phyloP scores from a whole-genome alignment of 2,888 invertebrate species.

The Agrochola litura region DNA sequence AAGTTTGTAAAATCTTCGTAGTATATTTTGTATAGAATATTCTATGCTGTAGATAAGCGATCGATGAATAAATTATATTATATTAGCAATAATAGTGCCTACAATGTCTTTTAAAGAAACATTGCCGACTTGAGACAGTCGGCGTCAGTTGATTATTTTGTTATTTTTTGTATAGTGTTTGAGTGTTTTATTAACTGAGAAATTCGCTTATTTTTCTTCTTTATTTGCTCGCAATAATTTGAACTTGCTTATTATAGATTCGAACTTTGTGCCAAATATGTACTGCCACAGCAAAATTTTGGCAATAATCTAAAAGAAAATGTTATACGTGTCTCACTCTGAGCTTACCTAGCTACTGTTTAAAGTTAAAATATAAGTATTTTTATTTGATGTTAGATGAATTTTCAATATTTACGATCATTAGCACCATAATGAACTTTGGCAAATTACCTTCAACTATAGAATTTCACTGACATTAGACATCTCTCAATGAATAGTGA shows the following conservation, averaged over 20 bases:
- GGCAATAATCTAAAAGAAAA: conserved; percentile 76
- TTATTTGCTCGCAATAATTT: conserved; percentile 69
- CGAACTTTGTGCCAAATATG: conserved; percentile 84
- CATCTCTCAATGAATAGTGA: conserved; percentile 21
- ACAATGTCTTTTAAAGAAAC: conserved; percentile 88
- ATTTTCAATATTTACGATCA: conserved; percentile 55
- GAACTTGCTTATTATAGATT: conserved; percentile 73
- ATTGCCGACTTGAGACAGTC: conserved; percentile 74
- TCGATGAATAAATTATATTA: conserved; percentile 85
- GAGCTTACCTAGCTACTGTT: conserved; percentile 78
- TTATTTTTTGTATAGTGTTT: conserved; percentile 85
- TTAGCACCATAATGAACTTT: not conserved
- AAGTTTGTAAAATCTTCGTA: conserved; percentile 87
- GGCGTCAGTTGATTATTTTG: conserved; percentile 84
- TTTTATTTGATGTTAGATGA: conserved; percentile 64
- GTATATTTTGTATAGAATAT: conserved; percentile 89
- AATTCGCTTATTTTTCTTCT: conserved; percentile 75
- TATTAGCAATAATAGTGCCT: conserved; percentile 90
- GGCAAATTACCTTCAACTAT: not conserved
- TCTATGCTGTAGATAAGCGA: conserved; percentile 88
- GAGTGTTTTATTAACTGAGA: conserved; percentile 82
- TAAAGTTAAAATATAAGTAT: conserved; percentile 67
- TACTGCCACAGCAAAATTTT: conserved; percentile 78
- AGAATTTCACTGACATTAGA: not conserved
- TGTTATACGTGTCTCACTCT: conserved; percentile 74